Evolutionary conservation across 2,113 vertebrate species (phyloP), one percentile per base, ranked within the genome.

Genomic region (Parus major): DNA sequence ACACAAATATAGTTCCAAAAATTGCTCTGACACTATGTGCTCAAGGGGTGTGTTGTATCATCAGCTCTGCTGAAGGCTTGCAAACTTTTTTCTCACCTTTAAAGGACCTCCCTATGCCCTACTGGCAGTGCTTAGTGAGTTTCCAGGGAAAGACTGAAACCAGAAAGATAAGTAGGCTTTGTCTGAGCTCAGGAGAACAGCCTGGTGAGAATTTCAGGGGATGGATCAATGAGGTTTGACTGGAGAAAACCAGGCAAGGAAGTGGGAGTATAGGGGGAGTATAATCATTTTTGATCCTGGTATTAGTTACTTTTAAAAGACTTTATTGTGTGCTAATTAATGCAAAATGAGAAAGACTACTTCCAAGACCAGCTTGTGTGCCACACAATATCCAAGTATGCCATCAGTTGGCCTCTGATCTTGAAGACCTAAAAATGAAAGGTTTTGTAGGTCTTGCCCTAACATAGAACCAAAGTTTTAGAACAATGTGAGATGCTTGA

Each of bases 371-470:
- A 52, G 31, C 12, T 53, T 63, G 3, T n/a, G 23, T 75, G 39
- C 47, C 0, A 0, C 8, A 7, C 50, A 42, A 25, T 31, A 78
- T 50, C 75, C 52, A 76, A 49, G 4, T 36, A 12, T 0, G 2
- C 14, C 24, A 28, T 82, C 25, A 18, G 20, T 69, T 71, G 10
- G 78, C 60, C 35, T 68, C 28, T 86, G 53, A 25, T 61, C 71
- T 78, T 4, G 2, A 70, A 88, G 57, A 63, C 13, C 22, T 53
- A 59, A 23, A 63, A 63, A 52, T 21, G 47, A 39, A 59, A 69
- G 11, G 14, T 65, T 70, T 70, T 3, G 0, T 64, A 25, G 1
- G 10, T 77, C 64, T 69, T 90, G 14, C 36, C 24, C 21, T 61
- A 27, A 59, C 25, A 14, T 15, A 22, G 10, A 59, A 25, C 39